phyloP scores from a whole-genome alignment of 2,888 invertebrate genomes.

The Dynastes grantii region DNA sequence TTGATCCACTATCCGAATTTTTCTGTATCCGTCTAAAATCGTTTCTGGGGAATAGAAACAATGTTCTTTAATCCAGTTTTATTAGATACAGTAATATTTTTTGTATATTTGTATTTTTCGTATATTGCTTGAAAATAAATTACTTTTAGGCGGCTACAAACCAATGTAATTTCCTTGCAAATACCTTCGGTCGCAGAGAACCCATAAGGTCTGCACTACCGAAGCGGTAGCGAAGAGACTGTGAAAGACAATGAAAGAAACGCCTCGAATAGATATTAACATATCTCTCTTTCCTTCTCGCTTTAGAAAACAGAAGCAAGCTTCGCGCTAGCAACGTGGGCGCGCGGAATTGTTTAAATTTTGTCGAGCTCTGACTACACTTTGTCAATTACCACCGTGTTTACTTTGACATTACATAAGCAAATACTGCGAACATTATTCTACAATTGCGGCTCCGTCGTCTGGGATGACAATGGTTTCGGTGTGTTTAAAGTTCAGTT shows the following conservation, averaged over 20 bases:
- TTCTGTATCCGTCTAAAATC: no score
- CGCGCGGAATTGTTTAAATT: slow-evolving; percentile 13
- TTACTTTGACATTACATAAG: slow-evolving; percentile 23
- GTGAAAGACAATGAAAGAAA: slow-evolving; percentile 3
- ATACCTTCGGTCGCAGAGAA: no score
- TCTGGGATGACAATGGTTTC: slow-evolving; percentile 9
- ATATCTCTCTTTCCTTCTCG: not conserved
- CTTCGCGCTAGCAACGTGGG: not conserved
- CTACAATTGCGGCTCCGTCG: slow-evolving; percentile 5
- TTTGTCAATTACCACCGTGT: slow-evolving; percentile 28
- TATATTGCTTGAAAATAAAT: no score
- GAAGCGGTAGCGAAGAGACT: not conserved
- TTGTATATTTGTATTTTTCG: no score
- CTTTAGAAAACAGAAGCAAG: not conserved
- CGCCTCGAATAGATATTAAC: not conserved
- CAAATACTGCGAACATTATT: slow-evolving; percentile 19
- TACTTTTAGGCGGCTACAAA: no score
- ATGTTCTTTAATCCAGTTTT: no score
- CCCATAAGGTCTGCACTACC: no score
- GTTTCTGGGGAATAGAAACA: no score
- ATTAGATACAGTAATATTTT: no score
- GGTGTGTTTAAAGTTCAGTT: slow-evolving; percentile 2
- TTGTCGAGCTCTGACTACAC: slow-evolving; percentile 11
- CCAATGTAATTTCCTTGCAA: no score
- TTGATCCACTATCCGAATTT: no score